These are phyloP conservation scores for Gobius niger DNA, from an alignment of 2,113 vertebrate genomes.

Conservation along the genomic window DNA sequence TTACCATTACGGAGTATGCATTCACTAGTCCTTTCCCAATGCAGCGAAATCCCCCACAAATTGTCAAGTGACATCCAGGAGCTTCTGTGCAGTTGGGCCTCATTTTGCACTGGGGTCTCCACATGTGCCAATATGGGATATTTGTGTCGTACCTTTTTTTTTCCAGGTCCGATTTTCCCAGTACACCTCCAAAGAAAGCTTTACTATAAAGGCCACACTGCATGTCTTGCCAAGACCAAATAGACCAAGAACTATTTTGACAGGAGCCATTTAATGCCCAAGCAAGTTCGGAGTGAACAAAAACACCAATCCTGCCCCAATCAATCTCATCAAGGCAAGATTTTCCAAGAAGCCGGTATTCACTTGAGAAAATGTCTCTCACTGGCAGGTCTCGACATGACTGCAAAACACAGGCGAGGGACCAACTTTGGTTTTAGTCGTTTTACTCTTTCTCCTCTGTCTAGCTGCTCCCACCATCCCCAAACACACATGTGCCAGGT, in stretches of 20 bases:
- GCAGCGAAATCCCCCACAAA: conserved; percentile 93
- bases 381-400: conserved; percentile 99
- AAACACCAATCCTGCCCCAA: conserved; percentile 72
- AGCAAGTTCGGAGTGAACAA: conserved; percentile 72
- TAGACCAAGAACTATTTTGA: conserved; percentile 81
- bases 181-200: conserved; percentile 91
- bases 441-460: conserved; percentile 81
- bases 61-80: conserved; percentile 99
- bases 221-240: conserved; percentile 99
- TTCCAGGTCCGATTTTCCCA: conserved; percentile 84
- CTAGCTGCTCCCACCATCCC: conserved; percentile 81
- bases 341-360: conserved; percentile 98
- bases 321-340: conserved; percentile 98
- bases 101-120: conserved; percentile 95
- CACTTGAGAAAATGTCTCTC: conserved; percentile 98
- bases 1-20: conserved; percentile 93
- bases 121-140: conserved; percentile 94
- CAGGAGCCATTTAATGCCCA: conserved; percentile 56
- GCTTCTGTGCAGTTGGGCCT: conserved; percentile 99
- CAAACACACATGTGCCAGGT: conserved; percentile 94
- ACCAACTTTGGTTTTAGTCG: conserved; percentile 87
- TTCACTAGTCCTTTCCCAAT: conserved; percentile 93
- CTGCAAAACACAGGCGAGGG: conserved; percentile 95
- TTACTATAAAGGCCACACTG: conserved; percentile 94
- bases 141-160: conserved; percentile 80